Evolutionary conservation across 2,888 invertebrate species (phyloP), one percentile per base, ranked within the genome.

Genomic region (Acleris cristana): DNA sequence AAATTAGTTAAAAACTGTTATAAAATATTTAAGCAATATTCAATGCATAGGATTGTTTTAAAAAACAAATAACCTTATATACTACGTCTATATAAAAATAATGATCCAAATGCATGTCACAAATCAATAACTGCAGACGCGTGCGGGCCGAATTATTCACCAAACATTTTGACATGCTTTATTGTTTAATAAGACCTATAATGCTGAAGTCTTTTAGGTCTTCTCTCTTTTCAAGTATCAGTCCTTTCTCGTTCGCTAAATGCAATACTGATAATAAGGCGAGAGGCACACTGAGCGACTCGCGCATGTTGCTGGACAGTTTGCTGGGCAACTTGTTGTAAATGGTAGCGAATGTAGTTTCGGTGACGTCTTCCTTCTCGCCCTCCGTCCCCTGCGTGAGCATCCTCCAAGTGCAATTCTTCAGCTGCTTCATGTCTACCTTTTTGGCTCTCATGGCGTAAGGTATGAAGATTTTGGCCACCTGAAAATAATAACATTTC

Each of bases 381-480:
- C 83, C 86, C 34, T 81, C 75, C 5, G 86, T 81, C 55, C 81
- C 78, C 21, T 85, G 85, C 0, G 90, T 92, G 10, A 97, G 85
- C 71, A 95, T 84, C 51, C 93, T 93, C 95, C 96, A 97, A 71
- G 97, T 95, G 62, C 94, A 94, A n/a, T 92, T 89, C 82, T 98
- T 98, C 54, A 98, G 85, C 79, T 95, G 95, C 77, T 96, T 96
- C 95, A 98, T 97, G 79, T 98, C 97, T 52, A 98, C 95, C 68
- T 96, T 96, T 81, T 98, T 98, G 6, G 98, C 97, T 64, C 95
- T 94, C 86, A 95, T 95, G 6, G 97, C 96, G 84, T 97, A 98
- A 0, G 95, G 95, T 70, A 98, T 96, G 77, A 95, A 94, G 56
- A 95, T 94, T 87, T 96, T 96, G 4, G 94, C 94, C 6, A 96